These are phyloP conservation scores for Bradynema listronoti DNA, from an alignment of 1,140 invertebrate genomes.

Conservation along the genomic window DNA sequence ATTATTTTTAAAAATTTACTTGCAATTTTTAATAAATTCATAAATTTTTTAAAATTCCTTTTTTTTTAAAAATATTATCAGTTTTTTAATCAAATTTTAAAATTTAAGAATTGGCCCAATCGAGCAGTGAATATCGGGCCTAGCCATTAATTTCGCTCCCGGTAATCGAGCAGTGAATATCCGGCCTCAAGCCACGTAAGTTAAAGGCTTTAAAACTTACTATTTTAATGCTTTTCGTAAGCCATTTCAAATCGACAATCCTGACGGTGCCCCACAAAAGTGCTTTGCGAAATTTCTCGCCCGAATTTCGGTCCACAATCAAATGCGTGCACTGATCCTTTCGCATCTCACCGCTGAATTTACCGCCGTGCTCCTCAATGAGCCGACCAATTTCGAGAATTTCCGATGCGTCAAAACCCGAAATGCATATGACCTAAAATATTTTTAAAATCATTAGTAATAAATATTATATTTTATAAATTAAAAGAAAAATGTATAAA, in stretches of 20 bases:
- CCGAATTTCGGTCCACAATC: slow-evolving; percentile 5
- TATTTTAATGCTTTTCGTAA: slow-evolving; percentile 11
- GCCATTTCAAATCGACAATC: slow-evolving; percentile 11
- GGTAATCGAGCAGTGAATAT: too few relatives aligned
- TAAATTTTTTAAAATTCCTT: too few relatives aligned
- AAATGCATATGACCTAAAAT: too few relatives aligned
- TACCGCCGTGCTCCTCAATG: slow-evolving; percentile 12
- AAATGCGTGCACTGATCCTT: slow-evolving; percentile 7
- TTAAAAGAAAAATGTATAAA: not conserved
- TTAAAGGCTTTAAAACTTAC: too few relatives aligned
- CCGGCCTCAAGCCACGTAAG: too few relatives aligned
- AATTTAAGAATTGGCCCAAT: too few relatives aligned
- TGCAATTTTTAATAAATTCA: too few relatives aligned
- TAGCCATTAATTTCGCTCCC: too few relatives aligned
- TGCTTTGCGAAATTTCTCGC: slow-evolving; percentile 13
- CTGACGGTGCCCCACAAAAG: slow-evolving; percentile 5
- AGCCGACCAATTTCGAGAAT: slow-evolving; percentile 7
- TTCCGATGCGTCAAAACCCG: slow-evolving; percentile 2
- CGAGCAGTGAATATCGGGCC: too few relatives aligned
- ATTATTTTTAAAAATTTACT: too few relatives aligned
- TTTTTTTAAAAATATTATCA: too few relatives aligned
- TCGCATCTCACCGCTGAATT: slow-evolving; percentile 16
- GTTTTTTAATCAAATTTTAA: too few relatives aligned
- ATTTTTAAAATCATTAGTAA: slow-evolving; percentile 10
- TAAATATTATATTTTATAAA: not conserved